Percentiles rank a stretch among this genome's conserved stretches.
phyloP scores from a whole-genome alignment of 2,113 vertebrate genomes.

The Notiomystis cincta region DNA sequence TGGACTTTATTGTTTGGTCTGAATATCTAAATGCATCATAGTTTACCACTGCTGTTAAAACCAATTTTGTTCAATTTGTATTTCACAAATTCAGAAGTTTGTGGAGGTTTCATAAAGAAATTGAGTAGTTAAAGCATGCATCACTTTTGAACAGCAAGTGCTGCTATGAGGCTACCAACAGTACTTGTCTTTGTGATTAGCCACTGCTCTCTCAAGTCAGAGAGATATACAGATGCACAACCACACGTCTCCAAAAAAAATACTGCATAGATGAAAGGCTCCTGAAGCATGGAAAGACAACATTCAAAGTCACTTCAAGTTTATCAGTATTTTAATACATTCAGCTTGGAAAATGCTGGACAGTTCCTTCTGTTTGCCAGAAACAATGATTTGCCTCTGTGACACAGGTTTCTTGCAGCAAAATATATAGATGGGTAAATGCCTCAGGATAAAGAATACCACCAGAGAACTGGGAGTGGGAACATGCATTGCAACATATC shows the following conservation, averaged over 20 bases:
- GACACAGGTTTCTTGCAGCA: background rate
- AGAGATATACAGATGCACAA: background rate
- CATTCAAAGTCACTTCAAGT: background rate
- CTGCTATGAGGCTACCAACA: background rate
- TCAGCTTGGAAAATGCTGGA: constrained; percentile 49
- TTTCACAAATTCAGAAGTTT: background rate
- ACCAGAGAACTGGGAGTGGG: background rate
- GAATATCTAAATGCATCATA: background rate
- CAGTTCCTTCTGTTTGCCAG: constrained; percentile 25
- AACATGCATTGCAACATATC: background rate
- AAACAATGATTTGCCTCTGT: background rate
- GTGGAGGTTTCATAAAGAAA: background rate
- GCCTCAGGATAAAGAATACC: background rate
- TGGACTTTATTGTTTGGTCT: background rate
- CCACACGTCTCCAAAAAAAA: background rate
- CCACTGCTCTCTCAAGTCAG: background rate
- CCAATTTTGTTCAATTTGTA: background rate
- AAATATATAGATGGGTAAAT: background rate
- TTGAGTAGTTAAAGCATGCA: background rate
- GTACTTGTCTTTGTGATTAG: background rate
- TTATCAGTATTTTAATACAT: background rate
- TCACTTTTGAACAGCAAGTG: background rate
- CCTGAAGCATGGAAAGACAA: background rate
- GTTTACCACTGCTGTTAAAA: background rate
- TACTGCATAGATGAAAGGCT: background rate